phyloP scores from a whole-genome alignment of 1,140 invertebrate genomes.

The Drosophila pseudoananassae region DNA sequence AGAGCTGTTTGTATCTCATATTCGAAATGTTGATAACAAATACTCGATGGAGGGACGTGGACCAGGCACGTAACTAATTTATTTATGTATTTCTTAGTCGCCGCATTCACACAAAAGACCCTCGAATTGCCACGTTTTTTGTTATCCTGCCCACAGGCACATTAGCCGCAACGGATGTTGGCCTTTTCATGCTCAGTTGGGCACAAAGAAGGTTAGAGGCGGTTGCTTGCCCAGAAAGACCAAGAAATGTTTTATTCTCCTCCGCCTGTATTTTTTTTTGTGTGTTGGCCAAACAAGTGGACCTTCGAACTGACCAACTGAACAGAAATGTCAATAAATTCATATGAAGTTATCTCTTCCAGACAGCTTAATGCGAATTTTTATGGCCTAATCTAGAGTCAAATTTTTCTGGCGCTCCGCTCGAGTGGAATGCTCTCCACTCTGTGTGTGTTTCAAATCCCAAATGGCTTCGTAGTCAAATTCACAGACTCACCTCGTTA shows the following conservation, averaged over 20 bases:
- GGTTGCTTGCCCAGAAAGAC: conserved; percentile 9
- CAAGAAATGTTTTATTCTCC: conserved; percentile 17
- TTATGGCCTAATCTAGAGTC: conserved; percentile 79
- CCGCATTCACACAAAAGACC: conserved; percentile 64
- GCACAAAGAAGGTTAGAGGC: conserved; percentile 32
- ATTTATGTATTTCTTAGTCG: conserved; percentile 72
- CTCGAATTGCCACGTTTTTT: conserved; percentile 18
- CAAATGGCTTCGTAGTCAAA: conserved; percentile 39
- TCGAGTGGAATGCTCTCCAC: conserved; percentile 33
- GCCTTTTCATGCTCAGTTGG: conserved; percentile 74
- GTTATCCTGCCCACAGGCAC: conserved; percentile 70
- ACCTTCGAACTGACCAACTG: conserved; percentile 52
- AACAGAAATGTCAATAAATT: conserved; percentile 75
- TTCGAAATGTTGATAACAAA: conserved; percentile 26
- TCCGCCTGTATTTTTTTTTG: neutral
- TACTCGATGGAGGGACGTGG: neutral
- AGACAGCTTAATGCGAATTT: conserved; percentile 80
- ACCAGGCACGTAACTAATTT: conserved; percentile 73
- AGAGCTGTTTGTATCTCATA: conserved; percentile 37
- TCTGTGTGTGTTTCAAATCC: conserved; percentile 28
- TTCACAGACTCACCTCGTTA: conserved; percentile 55
- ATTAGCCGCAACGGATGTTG: conserved; percentile 80
- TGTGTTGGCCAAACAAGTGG: conserved; percentile 52
- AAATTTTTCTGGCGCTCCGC: conserved; percentile 59
- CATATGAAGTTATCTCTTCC: conserved; percentile 81